phyloP scores from a whole-genome alignment of 2,888 invertebrate genomes.

The Artemia sp. region DNA sequence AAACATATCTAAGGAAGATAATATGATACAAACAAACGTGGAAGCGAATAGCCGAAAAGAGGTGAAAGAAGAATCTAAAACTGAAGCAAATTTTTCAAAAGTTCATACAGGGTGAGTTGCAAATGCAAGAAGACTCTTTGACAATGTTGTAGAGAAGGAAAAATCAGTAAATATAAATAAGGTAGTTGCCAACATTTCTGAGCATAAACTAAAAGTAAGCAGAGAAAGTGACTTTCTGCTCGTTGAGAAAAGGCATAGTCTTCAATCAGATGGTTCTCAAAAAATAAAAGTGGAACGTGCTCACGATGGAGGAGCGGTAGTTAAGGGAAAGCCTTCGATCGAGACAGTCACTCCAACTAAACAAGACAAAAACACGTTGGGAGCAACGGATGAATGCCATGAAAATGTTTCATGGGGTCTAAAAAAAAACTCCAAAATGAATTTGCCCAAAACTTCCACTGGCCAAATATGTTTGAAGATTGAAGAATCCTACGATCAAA shows the following conservation, averaged over 20 bases:
- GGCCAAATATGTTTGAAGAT: not conserved
- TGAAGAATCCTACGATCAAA: not conserved
- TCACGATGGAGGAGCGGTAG: too few species aligned
- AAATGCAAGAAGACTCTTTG: not conserved
- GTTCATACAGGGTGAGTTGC: slow-evolving; percentile 6
- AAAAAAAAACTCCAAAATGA: not conserved
- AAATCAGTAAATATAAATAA: not conserved
- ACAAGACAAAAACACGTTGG: not conserved
- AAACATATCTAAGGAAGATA: too few species aligned
- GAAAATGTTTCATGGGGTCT: not conserved
- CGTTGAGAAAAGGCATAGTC: too few species aligned
- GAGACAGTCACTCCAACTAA: too few species aligned
- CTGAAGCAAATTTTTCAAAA: not conserved
- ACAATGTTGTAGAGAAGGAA: not conserved
- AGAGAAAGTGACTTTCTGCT: too few species aligned
- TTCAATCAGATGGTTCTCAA: too few species aligned
- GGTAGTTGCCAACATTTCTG: not conserved
- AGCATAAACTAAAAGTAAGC: not conserved
- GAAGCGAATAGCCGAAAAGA: too few species aligned
- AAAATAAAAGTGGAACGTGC: too few species aligned
- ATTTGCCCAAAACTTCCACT: not conserved
- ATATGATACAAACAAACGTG: too few species aligned
- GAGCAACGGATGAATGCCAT: not conserved
- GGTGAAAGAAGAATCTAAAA: too few species aligned
- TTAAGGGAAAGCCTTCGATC: too few species aligned